Conservation (phyloP, 1,140 invertebrate genomes). For the Uloborus diversus region DNA sequence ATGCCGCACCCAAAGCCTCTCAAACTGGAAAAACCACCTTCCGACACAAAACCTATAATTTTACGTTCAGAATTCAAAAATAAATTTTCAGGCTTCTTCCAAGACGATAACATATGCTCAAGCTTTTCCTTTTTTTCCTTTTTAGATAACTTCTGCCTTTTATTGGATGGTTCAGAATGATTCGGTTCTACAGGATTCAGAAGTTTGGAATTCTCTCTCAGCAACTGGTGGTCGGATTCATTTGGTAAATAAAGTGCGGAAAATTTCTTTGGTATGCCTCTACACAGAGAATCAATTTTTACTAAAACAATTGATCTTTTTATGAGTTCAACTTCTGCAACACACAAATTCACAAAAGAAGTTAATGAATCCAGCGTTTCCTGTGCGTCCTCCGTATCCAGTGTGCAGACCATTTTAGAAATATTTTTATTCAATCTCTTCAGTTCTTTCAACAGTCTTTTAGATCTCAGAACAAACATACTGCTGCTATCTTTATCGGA, state of each 20-base stretch:
- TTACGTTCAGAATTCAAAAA: conserved; percentile 11
- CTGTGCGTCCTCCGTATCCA: background rate
- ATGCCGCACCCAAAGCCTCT: conserved; percentile 16
- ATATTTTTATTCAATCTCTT: background rate
- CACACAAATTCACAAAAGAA: too few relatives aligned
- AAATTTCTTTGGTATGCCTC: conserved; percentile 12
- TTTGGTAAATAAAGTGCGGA: conserved; percentile 12
- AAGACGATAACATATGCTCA: background rate
- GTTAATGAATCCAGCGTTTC: too few relatives aligned
- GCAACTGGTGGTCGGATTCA: background rate
- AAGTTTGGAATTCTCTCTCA: background rate
- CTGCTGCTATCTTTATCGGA: background rate
- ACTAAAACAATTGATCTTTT: conserved; percentile 7
- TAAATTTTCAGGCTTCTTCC: conserved; percentile 6
- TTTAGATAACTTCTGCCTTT: background rate
- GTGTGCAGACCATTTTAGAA: background rate
- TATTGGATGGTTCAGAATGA: background rate
- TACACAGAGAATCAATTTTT: background rate
- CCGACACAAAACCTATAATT: conserved; percentile 47
- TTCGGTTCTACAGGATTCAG: conserved; percentile 19
- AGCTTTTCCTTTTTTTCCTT: background rate
- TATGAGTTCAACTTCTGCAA: too few relatives aligned
- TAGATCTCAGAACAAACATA: background rate
- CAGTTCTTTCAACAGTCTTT: background rate
- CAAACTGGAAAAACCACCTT: conserved; percentile 32